A percentile compares a stretch with the other conserved stretches of the same genome.
These are phyloP conservation scores for Chrysomela aeneicollis DNA, from an alignment of 2,888 invertebrate genomes.

Conservation along the genomic window DNA sequence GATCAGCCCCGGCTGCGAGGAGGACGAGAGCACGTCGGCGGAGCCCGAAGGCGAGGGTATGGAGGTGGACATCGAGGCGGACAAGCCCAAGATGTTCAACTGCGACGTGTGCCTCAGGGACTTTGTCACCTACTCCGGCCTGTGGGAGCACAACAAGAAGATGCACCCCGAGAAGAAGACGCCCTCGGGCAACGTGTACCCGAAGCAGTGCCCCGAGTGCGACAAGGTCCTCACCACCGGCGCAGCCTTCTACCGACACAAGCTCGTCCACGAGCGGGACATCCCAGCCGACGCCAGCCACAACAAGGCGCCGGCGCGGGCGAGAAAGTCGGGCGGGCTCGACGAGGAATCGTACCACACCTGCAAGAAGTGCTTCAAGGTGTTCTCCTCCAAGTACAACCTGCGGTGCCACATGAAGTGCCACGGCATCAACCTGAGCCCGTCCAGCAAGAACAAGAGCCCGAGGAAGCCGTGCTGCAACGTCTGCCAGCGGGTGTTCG, in stretches of 20 bases:
- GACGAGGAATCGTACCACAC: constrained; percentile 57
- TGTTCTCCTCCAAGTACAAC: constrained; percentile 60
- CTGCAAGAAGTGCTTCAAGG: constrained; percentile 64
- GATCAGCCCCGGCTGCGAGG: constrained; percentile 61
- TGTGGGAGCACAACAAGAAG: constrained; percentile 55
- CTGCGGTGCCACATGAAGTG: constrained; percentile 62
- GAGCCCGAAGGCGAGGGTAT: constrained; percentile 45
- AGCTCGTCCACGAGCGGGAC: constrained; percentile 53
- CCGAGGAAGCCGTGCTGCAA: constrained; percentile 66
- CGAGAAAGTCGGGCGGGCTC: constrained; percentile 39
- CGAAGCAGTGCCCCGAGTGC: constrained; percentile 54
- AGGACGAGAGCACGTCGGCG: too few relatives aligned
- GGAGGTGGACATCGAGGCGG: constrained; percentile 30
- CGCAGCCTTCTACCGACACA: constrained; percentile 53
- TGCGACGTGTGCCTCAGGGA: constrained; percentile 67
- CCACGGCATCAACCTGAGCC: constrained; percentile 59
- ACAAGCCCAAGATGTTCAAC: constrained; percentile 62
- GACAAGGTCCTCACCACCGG: constrained; percentile 52
- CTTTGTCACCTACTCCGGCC: constrained; percentile 51
- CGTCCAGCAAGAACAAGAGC: constrained; percentile 47
- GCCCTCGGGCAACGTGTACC: constrained; percentile 43
- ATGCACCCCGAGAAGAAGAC: constrained; percentile 50
- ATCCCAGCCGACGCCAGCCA: constrained; percentile 24
- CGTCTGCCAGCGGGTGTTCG: constrained; percentile 70
- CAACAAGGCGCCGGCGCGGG: constrained; percentile 19